Evolutionary conservation across 2,113 vertebrate genomes (phyloP).

Genomic region (Ceratotherium simum): DNA sequence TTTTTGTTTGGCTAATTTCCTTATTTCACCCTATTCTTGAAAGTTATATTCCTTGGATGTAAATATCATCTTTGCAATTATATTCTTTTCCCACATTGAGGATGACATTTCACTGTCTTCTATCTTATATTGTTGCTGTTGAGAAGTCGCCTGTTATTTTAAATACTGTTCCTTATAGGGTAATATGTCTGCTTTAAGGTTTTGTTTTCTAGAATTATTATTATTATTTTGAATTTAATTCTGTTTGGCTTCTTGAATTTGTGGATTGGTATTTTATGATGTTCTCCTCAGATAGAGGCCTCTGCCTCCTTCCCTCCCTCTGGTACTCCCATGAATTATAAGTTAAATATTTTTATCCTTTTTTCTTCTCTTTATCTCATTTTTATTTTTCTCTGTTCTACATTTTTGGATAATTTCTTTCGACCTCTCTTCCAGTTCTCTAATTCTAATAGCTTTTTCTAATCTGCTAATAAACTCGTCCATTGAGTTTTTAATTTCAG

Average conservation of each 20-base stretch:
- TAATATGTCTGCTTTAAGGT: neutral
- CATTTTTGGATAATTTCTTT: neutral
- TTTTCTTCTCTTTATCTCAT: neutral
- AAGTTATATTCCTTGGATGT: neutral
- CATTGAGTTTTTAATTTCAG: neutral
- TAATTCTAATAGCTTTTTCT: neutral
- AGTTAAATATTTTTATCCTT: neutral
- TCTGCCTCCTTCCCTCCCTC: neutral
- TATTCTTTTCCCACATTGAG: neutral
- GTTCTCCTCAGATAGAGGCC: neutral
- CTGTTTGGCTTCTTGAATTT: neutral
- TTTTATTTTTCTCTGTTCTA: neutral
- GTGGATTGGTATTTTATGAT: neutral
- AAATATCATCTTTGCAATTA: neutral
- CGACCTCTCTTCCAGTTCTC: neutral
- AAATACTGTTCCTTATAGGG: neutral
- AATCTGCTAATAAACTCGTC: neutral
- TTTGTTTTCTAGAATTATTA: neutral
- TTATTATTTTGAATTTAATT: constrained; percentile 27
- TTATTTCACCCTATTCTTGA: neutral
- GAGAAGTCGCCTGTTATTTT: neutral
- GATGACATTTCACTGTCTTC: neutral
- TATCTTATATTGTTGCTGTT: neutral
- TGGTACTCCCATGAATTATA: neutral
- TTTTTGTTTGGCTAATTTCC: neutral